These are phyloP conservation scores for Trachymyrmex septentrionalis DNA, from an alignment of 1,140 invertebrate species.

Conservation along the genomic window DNA sequence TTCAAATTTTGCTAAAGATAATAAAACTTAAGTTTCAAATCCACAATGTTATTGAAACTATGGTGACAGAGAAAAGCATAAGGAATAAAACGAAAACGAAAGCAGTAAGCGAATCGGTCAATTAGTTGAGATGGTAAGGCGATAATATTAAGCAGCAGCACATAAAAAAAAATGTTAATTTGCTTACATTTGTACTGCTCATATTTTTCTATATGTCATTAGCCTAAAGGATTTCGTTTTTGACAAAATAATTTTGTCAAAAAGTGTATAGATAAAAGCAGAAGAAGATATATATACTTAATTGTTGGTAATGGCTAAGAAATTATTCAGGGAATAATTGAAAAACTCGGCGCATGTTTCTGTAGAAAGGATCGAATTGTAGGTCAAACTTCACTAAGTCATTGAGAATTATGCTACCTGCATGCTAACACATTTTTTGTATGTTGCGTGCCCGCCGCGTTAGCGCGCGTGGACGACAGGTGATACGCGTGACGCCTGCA, in stretches of 20 bases:
- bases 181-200: too few relatives aligned
- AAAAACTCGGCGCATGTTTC: background rate
- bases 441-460: constrained; percentile 27
- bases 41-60: background rate
- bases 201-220: too few relatives aligned
- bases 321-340: constrained; percentile 7
- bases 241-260: background rate
- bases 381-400: constrained; percentile 23
- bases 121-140: too few relatives aligned
- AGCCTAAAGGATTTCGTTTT: background rate
- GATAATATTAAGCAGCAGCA: too few relatives aligned
- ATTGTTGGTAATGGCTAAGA: background rate
- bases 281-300: background rate
- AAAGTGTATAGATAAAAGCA: background rate
- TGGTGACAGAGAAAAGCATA: too few relatives aligned
- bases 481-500: constrained; percentile 59
- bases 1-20: background rate
- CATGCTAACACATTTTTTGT: constrained; percentile 58
- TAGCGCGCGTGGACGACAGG: constrained; percentile 52
- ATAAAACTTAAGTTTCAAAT: background rate
- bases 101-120: too few relatives aligned
- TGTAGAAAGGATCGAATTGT: background rate
- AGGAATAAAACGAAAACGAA: too few relatives aligned
- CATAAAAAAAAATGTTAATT: too few relatives aligned
- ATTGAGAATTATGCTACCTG: constrained; percentile 47